Conservation (phyloP, 2,888 invertebrate genomes). For the Lasioglossum figueresi region DNA sequence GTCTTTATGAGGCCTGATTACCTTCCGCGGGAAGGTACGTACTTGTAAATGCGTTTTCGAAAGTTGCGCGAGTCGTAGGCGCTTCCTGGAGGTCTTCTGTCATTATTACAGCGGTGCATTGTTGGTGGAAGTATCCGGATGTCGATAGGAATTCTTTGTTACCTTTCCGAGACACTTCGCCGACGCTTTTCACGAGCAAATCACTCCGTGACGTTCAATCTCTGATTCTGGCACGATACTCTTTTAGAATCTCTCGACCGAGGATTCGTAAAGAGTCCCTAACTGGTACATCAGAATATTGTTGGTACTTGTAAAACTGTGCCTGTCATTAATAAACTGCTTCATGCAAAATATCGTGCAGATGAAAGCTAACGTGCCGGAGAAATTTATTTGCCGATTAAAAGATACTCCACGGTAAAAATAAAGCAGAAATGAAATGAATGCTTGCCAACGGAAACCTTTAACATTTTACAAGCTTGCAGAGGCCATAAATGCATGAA, state of each 20-base stretch:
- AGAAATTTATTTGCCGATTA: neutral
- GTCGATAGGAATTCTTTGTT: neutral
- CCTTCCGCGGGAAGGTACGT: neutral
- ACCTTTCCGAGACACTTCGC: neutral
- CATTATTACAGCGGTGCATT: neutral
- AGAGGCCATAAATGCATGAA: neutral
- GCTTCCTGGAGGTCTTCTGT: neutral
- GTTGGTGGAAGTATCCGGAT: neutral
- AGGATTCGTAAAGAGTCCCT: neutral
- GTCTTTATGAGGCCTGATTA: neutral
- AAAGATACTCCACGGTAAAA: neutral
- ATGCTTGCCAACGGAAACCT: neutral
- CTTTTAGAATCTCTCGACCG: neutral
- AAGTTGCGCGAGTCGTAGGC: neutral
- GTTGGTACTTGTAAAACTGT: neutral
- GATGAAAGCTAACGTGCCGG: neutral
- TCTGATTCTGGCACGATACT: neutral
- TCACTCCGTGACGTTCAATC: neutral
- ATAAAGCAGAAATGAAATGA: neutral
- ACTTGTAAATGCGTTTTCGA: neutral
- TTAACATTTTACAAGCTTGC: neutral
- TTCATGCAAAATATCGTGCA: neutral
- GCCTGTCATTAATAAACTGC: neutral
- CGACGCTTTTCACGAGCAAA: neutral
- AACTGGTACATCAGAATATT: no score